Base-by-base conservation (phyloP, 2,113 vertebrate genomes). In the Microcebus murinus region DNA sequence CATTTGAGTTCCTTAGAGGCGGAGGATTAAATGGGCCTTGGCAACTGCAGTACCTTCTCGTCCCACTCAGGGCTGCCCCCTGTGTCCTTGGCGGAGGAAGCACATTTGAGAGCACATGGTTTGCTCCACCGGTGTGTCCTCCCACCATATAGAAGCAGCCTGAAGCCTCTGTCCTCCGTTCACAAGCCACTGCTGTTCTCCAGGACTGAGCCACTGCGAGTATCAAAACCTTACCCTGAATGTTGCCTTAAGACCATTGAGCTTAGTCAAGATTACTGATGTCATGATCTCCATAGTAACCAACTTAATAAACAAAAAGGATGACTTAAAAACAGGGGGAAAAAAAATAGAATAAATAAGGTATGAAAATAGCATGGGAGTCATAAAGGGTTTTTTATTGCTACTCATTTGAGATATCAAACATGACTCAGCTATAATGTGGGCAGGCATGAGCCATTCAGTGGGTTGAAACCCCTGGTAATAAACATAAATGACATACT, bases 351-450 rank as follows among this genome's bases (percentile, higher is more conserved):
- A 91, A 85, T 67, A 95, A 95, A 91, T 71, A 79, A 68, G 23
- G 27, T 31, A 55, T 89, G 36, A 80, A 81, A 90, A 88, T 70
- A 61, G 39, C 13, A 0, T 79, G 48, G 52, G 92, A 71, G 63
- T 84, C 87, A 94, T 92, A 93, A 87, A 97, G 48, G 18, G n/a
- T 65, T 85, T 95, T 97, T 97, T 81, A 95, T 94, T 95, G 86
- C 85, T 3, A 20, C 82, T 93, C 77, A 31, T 82, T 90, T 73
- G 71, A 45, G 73, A 67, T 88, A 52, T 59, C 94, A 95, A 76
- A 76, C 57, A 83, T 68, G 67, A 91, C 59, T 95, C 79, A 70
- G 27, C 50, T 17, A 25, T 1, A 57, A 73, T 11, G 18, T 17
- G 29, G 31, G 86, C 34, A 50, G 77, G 68, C 59, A 8, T 31